Evolutionary conservation across 2,797 vertebrate species (phyloP).

Genomic region (Clamator glandarius): DNA sequence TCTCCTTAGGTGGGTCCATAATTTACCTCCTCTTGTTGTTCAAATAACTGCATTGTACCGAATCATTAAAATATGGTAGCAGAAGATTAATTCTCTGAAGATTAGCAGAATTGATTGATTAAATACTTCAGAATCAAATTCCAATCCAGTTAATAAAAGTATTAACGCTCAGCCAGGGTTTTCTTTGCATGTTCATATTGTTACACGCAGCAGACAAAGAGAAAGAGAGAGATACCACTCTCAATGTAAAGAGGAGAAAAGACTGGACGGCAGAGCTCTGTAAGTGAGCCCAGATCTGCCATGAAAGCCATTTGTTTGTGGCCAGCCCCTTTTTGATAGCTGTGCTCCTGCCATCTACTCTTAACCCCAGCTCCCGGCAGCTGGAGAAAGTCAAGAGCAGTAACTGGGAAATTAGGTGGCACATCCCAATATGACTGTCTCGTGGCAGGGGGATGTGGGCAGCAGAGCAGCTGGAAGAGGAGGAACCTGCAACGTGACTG

Average conservation of each 20-base stretch:
- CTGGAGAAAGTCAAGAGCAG: neutral
- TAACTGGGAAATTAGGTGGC: neutral
- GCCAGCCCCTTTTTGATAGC: neutral
- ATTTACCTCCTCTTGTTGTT: neutral
- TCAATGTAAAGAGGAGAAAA: neutral
- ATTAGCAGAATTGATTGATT: neutral
- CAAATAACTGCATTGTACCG: neutral
- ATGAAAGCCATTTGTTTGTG: neutral
- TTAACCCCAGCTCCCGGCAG: rapidly evolving
- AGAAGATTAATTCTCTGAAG: neutral
- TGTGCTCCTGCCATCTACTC: neutral
- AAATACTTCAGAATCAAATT: neutral
- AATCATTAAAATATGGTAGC: neutral
- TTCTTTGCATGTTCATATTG: neutral
- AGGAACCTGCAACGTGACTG: neutral
- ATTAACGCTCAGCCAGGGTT: neutral
- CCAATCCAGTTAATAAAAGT: neutral
- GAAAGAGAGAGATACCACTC: neutral
- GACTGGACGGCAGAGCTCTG: rapidly evolving
- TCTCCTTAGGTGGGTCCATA: neutral
- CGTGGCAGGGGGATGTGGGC: rapidly evolving
- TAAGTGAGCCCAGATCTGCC: neutral
- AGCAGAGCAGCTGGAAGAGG: neutral
- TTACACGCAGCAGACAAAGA: neutral
- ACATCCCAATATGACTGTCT: neutral